These are phyloP conservation scores for Nomia melanderi DNA, from an alignment of 1,140 invertebrate species.

Conservation along the genomic window DNA sequence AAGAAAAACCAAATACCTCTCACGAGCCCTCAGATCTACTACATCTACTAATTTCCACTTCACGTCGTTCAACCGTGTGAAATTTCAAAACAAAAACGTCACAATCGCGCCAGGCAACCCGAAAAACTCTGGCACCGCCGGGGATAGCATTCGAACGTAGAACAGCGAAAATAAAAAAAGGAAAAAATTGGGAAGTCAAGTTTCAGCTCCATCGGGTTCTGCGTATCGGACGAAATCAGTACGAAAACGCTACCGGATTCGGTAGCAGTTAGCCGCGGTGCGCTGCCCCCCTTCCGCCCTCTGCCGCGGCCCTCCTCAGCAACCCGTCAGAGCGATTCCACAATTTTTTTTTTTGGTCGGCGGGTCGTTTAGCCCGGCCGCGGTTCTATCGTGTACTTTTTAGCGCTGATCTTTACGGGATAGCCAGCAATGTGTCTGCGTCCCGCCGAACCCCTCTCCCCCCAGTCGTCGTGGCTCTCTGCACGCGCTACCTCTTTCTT, in stretches of 20 bases:
- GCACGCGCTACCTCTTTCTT: constrained; percentile 56
- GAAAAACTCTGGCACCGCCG: no score
- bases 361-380: constrained; percentile 28
- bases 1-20: no score
- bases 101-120: no score
- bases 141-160: no score
- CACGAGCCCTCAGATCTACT: no score
- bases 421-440: constrained; percentile 41
- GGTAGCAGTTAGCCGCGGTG: constrained; percentile 29
- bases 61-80: no score
- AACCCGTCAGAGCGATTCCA: constrained; percentile 1
- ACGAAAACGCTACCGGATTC: constrained; percentile 49
- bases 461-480: constrained; percentile 43
- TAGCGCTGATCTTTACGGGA: constrained; percentile 69
- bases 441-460: background rate
- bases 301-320: background rate
- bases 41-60: no score
- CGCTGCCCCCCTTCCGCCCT: background rate
- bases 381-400: constrained; percentile 57
- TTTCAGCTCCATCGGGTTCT: constrained; percentile 21
- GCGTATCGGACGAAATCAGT: background rate
- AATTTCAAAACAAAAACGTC: no score
- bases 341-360: background rate
- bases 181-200: constrained; percentile 1
- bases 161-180: background rate